These are phyloP conservation scores for Crioceris asparagi DNA, from an alignment of 2,888 invertebrate species.

Conservation along the genomic window DNA sequence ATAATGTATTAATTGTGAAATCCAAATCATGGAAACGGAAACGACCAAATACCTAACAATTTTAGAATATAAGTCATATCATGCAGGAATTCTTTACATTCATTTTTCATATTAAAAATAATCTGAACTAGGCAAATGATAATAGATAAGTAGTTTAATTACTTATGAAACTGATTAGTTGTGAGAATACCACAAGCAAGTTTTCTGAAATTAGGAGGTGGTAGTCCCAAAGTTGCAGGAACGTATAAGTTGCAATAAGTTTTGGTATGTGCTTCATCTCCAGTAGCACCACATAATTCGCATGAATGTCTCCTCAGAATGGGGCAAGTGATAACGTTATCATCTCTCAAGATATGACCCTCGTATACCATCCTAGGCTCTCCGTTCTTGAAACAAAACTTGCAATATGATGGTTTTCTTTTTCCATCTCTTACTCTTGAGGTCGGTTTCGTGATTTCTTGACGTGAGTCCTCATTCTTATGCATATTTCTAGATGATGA, in stretches of 20 bases:
- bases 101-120: no score
- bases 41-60: no score
- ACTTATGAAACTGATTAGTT: conserved; percentile 9
- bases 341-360: conserved; percentile 11
- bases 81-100: no score
- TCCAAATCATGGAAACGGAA: no score
- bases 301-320: conserved; percentile 18
- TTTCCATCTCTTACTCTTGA: no score
- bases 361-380: conserved; percentile 15
- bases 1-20: no score
- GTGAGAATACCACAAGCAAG: conserved; percentile 12
- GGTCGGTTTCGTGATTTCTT: no score
- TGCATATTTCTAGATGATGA: no score
- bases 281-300: conserved; percentile 21
- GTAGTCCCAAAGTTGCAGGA: neutral
- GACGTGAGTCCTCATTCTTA: no score
- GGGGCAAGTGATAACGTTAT: conserved; percentile 19
- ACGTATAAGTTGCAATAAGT: conserved; percentile 19
- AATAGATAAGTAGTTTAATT: neutral
- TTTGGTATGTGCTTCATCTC: conserved; percentile 21
- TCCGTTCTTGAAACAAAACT: conserved; percentile 23
- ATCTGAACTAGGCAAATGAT: no score
- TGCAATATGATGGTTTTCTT: no score
- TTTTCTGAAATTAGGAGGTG: neutral
- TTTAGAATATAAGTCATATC: no score